A percentile compares a stretch with the other conserved stretches of the same genome.
phyloP scores from a whole-genome alignment of 2,797 vertebrate species.

The Mormyrops boulengeri region DNA sequence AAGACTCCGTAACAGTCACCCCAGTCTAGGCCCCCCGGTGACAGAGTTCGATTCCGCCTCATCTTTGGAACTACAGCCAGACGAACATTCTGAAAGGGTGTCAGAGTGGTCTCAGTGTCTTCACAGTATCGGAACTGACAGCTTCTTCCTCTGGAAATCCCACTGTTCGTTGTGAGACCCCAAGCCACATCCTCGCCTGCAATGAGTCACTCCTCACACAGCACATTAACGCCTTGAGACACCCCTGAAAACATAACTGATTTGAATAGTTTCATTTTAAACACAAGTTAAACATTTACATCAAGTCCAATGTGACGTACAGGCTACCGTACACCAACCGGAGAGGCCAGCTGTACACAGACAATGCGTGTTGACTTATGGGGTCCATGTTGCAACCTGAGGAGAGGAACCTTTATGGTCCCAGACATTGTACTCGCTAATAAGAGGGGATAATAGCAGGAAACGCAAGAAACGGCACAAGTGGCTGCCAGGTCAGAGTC shows the following conservation, averaged over 20 bases:
- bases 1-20: neutral
- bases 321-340: neutral
- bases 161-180: neutral
- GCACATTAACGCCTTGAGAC: neutral
- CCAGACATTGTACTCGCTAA: neutral
- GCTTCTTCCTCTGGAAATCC: neutral
- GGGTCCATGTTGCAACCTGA: neutral
- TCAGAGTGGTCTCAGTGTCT: neutral
- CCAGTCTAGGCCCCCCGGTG: neutral
- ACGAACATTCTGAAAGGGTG: neutral
- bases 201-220: neutral
- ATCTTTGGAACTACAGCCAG: neutral
- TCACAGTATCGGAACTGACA: neutral
- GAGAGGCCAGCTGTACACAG: neutral
- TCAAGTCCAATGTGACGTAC: neutral
- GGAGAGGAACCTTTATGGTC: neutral
- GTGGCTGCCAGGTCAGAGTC: neutral
- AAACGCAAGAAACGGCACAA: neutral
- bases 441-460: neutral
- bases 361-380: neutral
- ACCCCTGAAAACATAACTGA: neutral
- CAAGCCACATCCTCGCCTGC: neutral
- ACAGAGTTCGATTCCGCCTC: neutral
- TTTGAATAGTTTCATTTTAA: neutral
- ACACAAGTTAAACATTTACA: neutral